Conservation (phyloP, 2,888 invertebrate genomes). For the Eledona agricola region DNA sequence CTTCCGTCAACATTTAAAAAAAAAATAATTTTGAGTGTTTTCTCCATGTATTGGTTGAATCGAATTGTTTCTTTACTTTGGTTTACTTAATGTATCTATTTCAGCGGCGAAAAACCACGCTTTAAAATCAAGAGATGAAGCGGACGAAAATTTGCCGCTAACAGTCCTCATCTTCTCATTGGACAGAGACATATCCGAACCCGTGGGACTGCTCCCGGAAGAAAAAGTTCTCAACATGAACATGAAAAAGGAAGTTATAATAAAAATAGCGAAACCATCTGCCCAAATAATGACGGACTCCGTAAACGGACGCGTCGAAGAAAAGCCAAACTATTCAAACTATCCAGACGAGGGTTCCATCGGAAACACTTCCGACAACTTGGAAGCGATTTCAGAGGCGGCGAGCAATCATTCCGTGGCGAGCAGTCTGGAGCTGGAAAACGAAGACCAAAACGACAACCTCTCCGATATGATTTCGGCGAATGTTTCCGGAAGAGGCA, state of each 20-base stretch:
- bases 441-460: conserved; percentile 91
- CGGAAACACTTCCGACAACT: conserved; percentile 91
- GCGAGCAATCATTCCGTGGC: conserved; percentile 96
- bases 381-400: conserved; percentile 95
- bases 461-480: conserved; percentile 97
- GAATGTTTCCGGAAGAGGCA: conserved; percentile 91
- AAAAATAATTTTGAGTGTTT: not conserved
- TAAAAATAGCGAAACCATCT: conserved; percentile 35
- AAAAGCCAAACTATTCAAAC: conserved; percentile 71
- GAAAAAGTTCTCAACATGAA: conserved; percentile 68
- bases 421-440: conserved; percentile 85
- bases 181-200: conserved; percentile 53
- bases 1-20: too few relatives aligned
- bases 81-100: too few relatives aligned
- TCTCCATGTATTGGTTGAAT: not conserved
- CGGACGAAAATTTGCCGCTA: conserved; percentile 26
- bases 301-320: conserved; percentile 35
- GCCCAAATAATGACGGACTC: conserved; percentile 21
- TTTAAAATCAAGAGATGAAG: conserved; percentile 36
- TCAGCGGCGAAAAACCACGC: conserved; percentile 43
- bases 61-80: too few relatives aligned
- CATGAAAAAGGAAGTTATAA: conserved; percentile 51
- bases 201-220: conserved; percentile 67
- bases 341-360: conserved; percentile 93
- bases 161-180: conserved; percentile 77